These are phyloP conservation scores for Euleptes europaea DNA, from an alignment of 2,113 vertebrate species.

Conservation along the genomic window DNA sequence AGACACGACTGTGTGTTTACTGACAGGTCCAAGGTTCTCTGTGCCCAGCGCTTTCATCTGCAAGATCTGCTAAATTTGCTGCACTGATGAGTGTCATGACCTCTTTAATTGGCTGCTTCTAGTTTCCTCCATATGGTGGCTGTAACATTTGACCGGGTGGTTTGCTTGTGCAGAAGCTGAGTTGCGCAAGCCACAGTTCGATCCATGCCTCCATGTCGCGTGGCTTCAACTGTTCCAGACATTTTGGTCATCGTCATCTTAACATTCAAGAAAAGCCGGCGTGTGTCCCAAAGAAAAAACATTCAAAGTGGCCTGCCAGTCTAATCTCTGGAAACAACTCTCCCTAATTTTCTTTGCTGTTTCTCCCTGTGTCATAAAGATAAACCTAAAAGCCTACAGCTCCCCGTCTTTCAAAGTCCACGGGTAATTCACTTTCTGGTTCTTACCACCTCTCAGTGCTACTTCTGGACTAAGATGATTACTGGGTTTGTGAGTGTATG, in stretches of 20 bases:
- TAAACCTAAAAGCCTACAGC: neutral
- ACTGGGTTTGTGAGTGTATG: neutral
- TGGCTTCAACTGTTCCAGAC: neutral
- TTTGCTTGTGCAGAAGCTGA: neutral
- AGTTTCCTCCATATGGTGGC: neutral
- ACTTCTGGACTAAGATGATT: slow-evolving; percentile 13
- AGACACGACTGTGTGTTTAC: neutral
- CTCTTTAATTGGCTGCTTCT: neutral
- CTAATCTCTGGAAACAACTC: neutral
- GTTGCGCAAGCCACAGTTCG: neutral
- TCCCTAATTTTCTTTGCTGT: neutral
- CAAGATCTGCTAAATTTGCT: slow-evolving; percentile 7
- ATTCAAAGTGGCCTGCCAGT: neutral
- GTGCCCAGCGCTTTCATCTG: neutral
- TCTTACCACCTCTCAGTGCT: neutral
- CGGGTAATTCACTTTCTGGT: neutral
- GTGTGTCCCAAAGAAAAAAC: slow-evolving; percentile 13
- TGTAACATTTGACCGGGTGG: neutral
- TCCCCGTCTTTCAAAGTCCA: neutral
- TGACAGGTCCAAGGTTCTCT: neutral
- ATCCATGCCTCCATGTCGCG: neutral
- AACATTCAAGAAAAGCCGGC: slow-evolving; percentile 5
- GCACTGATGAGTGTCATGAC: slow-evolving; percentile 10
- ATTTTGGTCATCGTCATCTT: neutral
- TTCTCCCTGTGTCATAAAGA: neutral